Evolutionary conservation across 2,888 invertebrate genomes (phyloP).

Genomic region (Torymus texanus): DNA sequence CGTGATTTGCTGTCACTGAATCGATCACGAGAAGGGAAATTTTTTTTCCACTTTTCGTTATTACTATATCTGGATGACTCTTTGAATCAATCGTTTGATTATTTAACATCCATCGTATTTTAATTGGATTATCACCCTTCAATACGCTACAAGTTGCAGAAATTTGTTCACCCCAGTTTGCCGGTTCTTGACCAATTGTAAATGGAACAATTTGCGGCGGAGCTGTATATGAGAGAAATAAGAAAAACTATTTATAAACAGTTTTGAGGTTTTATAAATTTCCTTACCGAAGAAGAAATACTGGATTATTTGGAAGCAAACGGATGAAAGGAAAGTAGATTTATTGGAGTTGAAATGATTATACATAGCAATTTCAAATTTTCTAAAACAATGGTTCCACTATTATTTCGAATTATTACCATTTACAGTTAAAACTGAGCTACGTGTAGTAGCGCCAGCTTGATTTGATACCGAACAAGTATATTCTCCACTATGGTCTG

Average conservation of each 20-base stretch:
- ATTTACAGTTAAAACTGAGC: slow-evolving; percentile 73
- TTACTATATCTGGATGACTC: slow-evolving; percentile 75
- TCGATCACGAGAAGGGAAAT: slow-evolving; percentile 78
- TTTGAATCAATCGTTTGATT: slow-evolving; percentile 71
- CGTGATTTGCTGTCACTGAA: slow-evolving; percentile 71
- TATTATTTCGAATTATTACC: slow-evolving; percentile 71
- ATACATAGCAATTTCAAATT: too few relatives aligned
- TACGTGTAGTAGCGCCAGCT: slow-evolving; percentile 77
- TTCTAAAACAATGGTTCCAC: too few relatives aligned
- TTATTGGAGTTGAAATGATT: too few relatives aligned
- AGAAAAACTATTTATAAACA: too few relatives aligned
- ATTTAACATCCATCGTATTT: slow-evolving; percentile 82
- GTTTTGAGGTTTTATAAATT: too few relatives aligned
- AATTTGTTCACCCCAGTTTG: slow-evolving; percentile 85
- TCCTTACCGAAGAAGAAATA: too few relatives aligned
- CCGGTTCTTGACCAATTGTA: slow-evolving; percentile 77
- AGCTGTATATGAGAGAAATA: slow-evolving; percentile 69
- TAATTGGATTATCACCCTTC: slow-evolving; percentile 84
- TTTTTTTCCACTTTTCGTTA: slow-evolving; percentile 79
- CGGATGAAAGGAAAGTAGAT: too few relatives aligned
- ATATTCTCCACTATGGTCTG: slow-evolving; percentile 77
- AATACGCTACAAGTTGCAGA: slow-evolving; percentile 82
- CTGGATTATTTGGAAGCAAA: too few relatives aligned
- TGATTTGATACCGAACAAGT: slow-evolving; percentile 77
- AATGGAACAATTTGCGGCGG: slow-evolving; percentile 79